Evolutionary conservation across 2,797 vertebrate species (phyloP), one percentile per base, ranked within the genome.

Genomic region (Harpagifer antarcticus): DNA sequence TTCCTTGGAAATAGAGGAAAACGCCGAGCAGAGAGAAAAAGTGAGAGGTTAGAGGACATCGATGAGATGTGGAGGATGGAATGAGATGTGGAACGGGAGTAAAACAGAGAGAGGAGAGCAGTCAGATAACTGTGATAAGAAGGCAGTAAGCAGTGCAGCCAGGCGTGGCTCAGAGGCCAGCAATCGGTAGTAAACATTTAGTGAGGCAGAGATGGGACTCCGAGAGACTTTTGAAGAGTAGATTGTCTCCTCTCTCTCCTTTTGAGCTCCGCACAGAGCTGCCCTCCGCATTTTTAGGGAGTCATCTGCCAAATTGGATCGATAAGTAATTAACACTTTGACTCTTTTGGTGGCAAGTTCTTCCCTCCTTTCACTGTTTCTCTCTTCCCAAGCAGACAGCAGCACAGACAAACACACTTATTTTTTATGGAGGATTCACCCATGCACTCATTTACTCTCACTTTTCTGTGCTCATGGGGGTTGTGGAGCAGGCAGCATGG

Each of bases 251-350:
- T 81, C 76, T 76, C 81, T 74, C 86, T 87, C 76, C 79, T 54
- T 88, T 87, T 79, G 77, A 91, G 78, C 76, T 55, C 58, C 47
- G 63, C 77, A 50, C 79, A 48, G 72, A 85, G 80, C 81, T 88
- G 81, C 81, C 84, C 80, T 86, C 76, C 8, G 65, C 90, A 72
- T 89, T 89, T 91, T 92, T 91, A 91, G 87, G 89, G 92, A 93
- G 89, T 93, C 91, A 91, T 93, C 89, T 91, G 88, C 91, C 89
- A 94, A 94, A 94, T 93, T 94, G 93, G 88, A 95, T 95, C 94
- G 58, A 95, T 95, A 95, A 92, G 90, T 95, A 93, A 95, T 95
- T 95, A 95, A 94, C 94, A 94, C 92, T 91, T 89, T 82, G 86
- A 68, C 86, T 90, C 81, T 86, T 55, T 81, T 69, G 72, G 80